A percentile compares a stretch with the other conserved stretches of the same genome.
phyloP scores from a whole-genome alignment of 2,797 vertebrate genomes.

The Sebastes diploproa region DNA sequence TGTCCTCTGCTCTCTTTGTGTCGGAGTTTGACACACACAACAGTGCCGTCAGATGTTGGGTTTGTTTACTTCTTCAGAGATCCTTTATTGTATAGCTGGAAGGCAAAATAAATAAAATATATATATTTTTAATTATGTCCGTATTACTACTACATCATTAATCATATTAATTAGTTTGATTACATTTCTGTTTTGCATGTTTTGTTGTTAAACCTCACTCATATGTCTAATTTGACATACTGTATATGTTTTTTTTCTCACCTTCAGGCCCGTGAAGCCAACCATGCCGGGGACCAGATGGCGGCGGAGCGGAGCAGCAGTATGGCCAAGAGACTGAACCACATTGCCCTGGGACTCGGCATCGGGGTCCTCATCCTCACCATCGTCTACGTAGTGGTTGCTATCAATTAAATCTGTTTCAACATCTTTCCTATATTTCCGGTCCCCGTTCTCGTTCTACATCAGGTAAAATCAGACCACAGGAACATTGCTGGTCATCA shows the following conservation, averaged over 20 bases:
- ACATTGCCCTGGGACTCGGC: constrained; percentile 66
- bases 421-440: neutral
- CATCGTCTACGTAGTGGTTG: neutral
- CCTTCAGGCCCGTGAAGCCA: constrained; percentile 66
- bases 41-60: too few species aligned
- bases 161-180: neutral
- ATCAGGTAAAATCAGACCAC: neutral
- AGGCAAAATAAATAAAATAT: neutral
- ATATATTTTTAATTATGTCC: neutral
- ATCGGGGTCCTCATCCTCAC: rapidly evolving
- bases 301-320: constrained; percentile 61
- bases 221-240: neutral
- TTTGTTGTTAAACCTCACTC: neutral
- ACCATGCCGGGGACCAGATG: constrained; percentile 38
- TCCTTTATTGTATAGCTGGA: neutral
- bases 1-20: too few species aligned
- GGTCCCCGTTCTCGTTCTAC: neutral
- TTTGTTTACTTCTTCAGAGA: too few species aligned
- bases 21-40: too few species aligned
- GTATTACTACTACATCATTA: neutral
- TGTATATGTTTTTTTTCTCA: neutral
- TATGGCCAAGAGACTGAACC: constrained; percentile 67
- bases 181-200: neutral
- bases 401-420: rapidly evolving
- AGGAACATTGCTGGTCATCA: neutral